Percentiles rank a stretch among this genome's conserved stretches.
Evolutionary conservation across 2,888 invertebrate species (phyloP).

Genomic region (Eupithecia insigniata): DNA sequence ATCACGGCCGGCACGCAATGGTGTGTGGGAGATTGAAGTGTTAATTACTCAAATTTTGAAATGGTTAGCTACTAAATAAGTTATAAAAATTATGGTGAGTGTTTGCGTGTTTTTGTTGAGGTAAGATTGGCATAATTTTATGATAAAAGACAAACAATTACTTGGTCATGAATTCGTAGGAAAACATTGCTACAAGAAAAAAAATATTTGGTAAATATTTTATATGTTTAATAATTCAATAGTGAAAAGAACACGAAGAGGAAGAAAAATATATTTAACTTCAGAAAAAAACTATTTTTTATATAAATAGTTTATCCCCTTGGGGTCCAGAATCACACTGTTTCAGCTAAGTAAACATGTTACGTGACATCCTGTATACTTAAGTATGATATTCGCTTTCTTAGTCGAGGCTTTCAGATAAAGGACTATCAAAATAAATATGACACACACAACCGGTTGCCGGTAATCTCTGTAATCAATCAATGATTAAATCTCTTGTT

Average conservation of each 20-base stretch:
- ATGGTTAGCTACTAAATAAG: background rate
- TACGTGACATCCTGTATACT: background rate
- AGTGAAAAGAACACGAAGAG: too few species aligned
- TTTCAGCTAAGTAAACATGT: background rate
- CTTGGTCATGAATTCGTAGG: too few species aligned
- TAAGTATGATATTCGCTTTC: background rate
- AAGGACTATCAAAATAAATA: background rate
- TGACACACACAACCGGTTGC: background rate
- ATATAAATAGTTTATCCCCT: background rate
- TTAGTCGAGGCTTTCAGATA: background rate
- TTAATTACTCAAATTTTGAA: background rate
- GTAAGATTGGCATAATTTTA: too few species aligned
- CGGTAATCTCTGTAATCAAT: background rate
- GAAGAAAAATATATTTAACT: too few species aligned
- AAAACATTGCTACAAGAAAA: too few species aligned
- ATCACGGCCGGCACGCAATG: background rate
- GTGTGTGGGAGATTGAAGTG: background rate
- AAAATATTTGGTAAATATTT: too few species aligned
- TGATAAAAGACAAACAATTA: too few species aligned
- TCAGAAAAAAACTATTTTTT: too few species aligned
- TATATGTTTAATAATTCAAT: too few species aligned
- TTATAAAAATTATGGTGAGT: conserved; percentile 12
- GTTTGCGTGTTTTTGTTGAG: background rate
- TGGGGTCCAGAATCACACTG: background rate
- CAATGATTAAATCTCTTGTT: too few species aligned